phyloP scores from a whole-genome alignment of 1,140 invertebrate genomes.

The roundworm (Caenorhabditis elegans) region DNA sequence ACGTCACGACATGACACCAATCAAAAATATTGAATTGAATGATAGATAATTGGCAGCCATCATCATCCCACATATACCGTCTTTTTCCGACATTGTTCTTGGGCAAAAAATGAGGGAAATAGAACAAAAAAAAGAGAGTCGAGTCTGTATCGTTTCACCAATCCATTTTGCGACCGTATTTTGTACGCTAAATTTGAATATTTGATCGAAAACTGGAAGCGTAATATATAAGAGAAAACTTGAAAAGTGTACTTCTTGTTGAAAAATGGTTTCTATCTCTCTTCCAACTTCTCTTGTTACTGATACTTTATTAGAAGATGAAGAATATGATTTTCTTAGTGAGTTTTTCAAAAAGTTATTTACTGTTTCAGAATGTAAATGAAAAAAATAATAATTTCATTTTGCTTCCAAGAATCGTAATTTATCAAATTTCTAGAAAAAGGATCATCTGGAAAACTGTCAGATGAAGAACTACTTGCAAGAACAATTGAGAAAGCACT shows the following conservation, averaged over 20 bases:
- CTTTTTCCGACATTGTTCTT: not conserved
- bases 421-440: not conserved
- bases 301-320: not conserved
- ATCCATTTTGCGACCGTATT: not conserved
- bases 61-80: not conserved
- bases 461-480: not conserved
- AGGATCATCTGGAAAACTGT: slow-evolving; percentile 12
- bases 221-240: not conserved
- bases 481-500: slow-evolving; percentile 5
- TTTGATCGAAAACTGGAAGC: not conserved
- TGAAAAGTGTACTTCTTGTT: not conserved
- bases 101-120: not conserved
- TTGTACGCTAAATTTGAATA: slow-evolving; percentile 16
- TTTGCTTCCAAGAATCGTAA: no score
- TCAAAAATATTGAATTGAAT: not conserved
- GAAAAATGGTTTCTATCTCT: not conserved
- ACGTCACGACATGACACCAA: not conserved
- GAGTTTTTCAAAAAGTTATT: not conserved
- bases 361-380: not conserved
- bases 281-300: not conserved
- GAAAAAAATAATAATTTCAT: no score
- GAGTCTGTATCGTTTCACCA: not conserved
- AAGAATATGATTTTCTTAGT: not conserved
- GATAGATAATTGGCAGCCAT: not conserved
- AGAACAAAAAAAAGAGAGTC: not conserved